Base-by-base conservation (phyloP, 2,888 invertebrate genomes). In the Lithophane socia region DNA sequence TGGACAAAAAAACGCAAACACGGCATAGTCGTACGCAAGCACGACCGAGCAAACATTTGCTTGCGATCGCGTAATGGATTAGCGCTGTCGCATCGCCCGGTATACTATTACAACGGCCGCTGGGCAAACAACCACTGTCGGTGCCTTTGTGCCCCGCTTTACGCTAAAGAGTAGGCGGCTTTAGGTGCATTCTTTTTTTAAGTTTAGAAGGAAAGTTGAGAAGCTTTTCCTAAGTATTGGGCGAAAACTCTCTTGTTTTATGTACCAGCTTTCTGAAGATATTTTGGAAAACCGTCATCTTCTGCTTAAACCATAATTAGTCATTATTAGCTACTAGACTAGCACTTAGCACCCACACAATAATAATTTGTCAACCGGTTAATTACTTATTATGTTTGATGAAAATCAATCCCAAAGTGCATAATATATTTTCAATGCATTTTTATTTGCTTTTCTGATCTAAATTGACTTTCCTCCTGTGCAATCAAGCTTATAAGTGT, bases 21-120 rank as follows among this genome's bases (percentile, higher is more conserved):
- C 88, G 78, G 88, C 91, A 89, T 92, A 92, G 91, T 91, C 92
- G 89, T 88, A 89, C 90, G 92, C 91, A 91, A 92, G 88, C 90
- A 89, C 84, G 88, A 86, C 87, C 86, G 88, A 80, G 89, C 90
- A 92, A 93, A 93, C 91, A 93, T 92, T 92, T 90, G 91, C 80
- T 66, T 79, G 87, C 80, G 83, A 77, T 84, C 88, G 88, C 91
- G 93, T 94, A 94, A 94, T 94, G 94, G 94, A 94, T 94, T 94
- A 94, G 93, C 92, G 92, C 81, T 94, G 94, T 94, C 89, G 91
- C 91, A 87, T 82, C 90, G 90, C 86, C 87, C 86, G 90, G 92
- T 92, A 90, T 94, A 89, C 89, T 90, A 90, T 94, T 94, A 91
- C 94, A 90, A 86, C 82, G 85, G 79, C 85, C 86, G 88, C 80